These are phyloP conservation scores for Thereva nobilitata DNA, from an alignment of 2,888 invertebrate genomes.

Conservation along the genomic window DNA sequence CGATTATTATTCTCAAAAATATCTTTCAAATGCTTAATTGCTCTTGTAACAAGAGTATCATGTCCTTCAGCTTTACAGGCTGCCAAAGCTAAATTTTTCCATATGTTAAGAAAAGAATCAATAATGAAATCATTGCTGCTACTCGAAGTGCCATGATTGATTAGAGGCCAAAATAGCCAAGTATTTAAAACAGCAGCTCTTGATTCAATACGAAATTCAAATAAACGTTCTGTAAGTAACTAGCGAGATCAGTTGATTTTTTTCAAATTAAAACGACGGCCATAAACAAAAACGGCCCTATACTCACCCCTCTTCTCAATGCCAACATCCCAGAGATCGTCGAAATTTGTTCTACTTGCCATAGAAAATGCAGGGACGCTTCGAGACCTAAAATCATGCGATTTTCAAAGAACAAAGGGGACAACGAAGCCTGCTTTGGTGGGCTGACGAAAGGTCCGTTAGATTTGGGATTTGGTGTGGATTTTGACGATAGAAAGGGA, in stretches of 20 bases:
- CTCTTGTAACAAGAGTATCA: constrained; percentile 44
- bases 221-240: constrained; percentile 46
- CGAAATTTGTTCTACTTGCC: too few species aligned
- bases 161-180: constrained; percentile 54
- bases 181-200: constrained; percentile 47
- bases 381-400: too few species aligned
- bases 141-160: constrained; percentile 40
- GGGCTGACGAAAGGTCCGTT: too few species aligned
- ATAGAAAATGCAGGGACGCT: too few species aligned
- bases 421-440: too few species aligned
- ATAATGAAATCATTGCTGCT: constrained; percentile 41
- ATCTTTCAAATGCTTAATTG: background rate
- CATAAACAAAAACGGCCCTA: too few species aligned
- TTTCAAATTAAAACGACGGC: constrained; percentile 53
- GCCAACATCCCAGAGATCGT: too few species aligned
- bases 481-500: too few species aligned
- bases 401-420: too few species aligned
- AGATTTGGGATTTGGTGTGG: too few species aligned
- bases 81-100: constrained; percentile 49
- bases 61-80: constrained; percentile 48
- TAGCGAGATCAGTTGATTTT: constrained; percentile 45
- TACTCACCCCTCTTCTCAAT: too few species aligned
- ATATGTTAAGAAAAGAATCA: constrained; percentile 47
- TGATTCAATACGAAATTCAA: constrained; percentile 48
- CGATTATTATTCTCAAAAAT: constrained; percentile 3